Evolutionary conservation across 2,888 invertebrate species (phyloP), one percentile per base, ranked within the genome.

Genomic region (Lordiphosa fenestrarum): DNA sequence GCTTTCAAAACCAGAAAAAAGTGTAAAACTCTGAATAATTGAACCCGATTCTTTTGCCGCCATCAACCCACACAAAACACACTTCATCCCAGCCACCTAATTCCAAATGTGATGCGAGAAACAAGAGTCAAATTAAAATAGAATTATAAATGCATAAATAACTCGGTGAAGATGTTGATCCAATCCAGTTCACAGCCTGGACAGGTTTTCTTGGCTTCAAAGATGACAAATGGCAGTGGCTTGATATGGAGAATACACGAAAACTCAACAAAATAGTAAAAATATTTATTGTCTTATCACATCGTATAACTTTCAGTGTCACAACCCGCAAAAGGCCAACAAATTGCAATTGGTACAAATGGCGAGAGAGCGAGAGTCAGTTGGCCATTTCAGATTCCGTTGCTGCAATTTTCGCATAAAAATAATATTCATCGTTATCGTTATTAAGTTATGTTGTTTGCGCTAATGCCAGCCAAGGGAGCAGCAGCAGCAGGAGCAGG

Each of bases 281-380:
- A 81, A 86, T 86, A 80, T 87, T 87, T 85, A 87, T 87, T 85
- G 85, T 86, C 86, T 88, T 87, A 87, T 87, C 88, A 87, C 87
- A 86, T 88, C 87, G 87, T 88, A 87, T 87, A 88, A 87, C 87
- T 88, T 81, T 77, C 71, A 65, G 71, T 87, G 87, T 88, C 87
- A 88, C 86, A 74, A 88, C 87, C 53, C 73, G 51, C 39, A 76
- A 56, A 42, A 40, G 66, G 72, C 49, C 59, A 37, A 51, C 56
- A 65, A 66, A 68, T 68, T 71, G 44, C 23, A 36, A 37, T 42
- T 33, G 36, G 50, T 23, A 15, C 35, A 21, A 44, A 6, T 35
- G 9, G 2, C 3, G 7, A 25, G 35, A 13, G 13, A 10, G 10
- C 15, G 36, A 25, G 41, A 19, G 13, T 35, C 52, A 40, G 48